Percentiles rank a stretch among this genome's conserved stretches.
These are phyloP conservation scores for Nymphalis urticae DNA, from an alignment of 2,888 invertebrate species.

Conservation along the genomic window DNA sequence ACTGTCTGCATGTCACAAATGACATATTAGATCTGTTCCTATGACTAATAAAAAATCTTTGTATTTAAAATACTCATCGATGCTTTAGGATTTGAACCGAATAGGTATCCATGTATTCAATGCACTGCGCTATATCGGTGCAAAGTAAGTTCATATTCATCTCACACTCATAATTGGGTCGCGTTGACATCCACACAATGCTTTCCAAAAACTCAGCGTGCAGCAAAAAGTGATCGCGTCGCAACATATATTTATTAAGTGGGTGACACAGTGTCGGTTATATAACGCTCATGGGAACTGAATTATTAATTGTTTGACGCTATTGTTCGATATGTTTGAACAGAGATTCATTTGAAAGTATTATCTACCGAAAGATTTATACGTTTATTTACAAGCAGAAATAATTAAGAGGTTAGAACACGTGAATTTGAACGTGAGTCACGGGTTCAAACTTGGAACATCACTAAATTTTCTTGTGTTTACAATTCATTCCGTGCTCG, in stretches of 20 bases:
- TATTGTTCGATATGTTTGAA: slow-evolving; percentile 32
- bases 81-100: no score
- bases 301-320: slow-evolving; percentile 29
- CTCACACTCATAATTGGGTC: slow-evolving; percentile 32
- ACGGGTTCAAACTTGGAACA: no score
- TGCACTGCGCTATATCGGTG: background rate
- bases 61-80: no score
- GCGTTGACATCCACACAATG: slow-evolving; percentile 29
- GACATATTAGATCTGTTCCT: no score
- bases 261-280: slow-evolving; percentile 39
- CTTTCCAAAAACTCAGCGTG: slow-evolving; percentile 28
- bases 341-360: slow-evolving; percentile 17
- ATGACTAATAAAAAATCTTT: no score
- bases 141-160: slow-evolving; percentile 22
- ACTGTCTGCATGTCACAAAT: no score
- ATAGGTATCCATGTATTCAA: no score
- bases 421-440: no score
- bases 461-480: no score
- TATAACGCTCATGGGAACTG: slow-evolving; percentile 43
- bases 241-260: slow-evolving; percentile 36
- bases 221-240: slow-evolving; percentile 29
- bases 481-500: no score
- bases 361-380: slow-evolving; percentile 12
- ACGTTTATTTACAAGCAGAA: background rate
- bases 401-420: no score